A percentile compares a stretch with the other conserved stretches of the same genome.
phyloP scores from a whole-genome alignment of 2,113 vertebrate genomes.

The Paradoxurus hermaphroditus region DNA sequence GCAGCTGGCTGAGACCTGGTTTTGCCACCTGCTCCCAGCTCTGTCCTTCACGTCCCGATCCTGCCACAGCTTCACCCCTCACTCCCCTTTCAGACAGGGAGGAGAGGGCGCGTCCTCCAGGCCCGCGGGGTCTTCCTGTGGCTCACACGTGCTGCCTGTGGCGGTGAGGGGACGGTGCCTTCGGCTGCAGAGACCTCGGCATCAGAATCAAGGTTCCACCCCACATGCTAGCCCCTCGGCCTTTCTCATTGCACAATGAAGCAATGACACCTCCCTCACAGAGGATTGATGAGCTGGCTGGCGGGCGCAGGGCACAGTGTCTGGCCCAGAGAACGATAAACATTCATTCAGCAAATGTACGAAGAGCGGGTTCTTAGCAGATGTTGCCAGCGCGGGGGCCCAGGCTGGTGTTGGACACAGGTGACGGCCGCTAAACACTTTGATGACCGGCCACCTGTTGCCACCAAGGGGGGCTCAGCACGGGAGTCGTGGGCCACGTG shows the following conservation, averaged over 20 bases:
- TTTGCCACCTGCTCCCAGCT: neutral
- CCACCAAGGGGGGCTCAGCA: neutral
- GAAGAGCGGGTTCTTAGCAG: neutral
- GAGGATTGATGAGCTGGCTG: neutral
- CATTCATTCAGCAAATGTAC: neutral
- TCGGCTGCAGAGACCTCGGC: neutral
- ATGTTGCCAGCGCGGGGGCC: neutral
- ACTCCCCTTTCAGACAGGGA: neutral
- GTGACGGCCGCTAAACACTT: neutral
- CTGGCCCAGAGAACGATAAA: neutral
- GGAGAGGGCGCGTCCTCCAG: neutral
- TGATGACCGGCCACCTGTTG: neutral
- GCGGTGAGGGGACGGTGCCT: accelerated
- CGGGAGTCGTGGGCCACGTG: neutral
- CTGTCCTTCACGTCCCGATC: neutral
- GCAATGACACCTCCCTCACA: neutral
- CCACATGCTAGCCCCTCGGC: neutral
- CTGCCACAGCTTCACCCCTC: neutral
- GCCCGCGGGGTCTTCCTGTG: neutral
- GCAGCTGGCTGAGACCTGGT: neutral
- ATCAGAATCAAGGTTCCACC: neutral
- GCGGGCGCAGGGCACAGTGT: neutral
- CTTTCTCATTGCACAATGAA: neutral
- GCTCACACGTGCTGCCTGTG: neutral
- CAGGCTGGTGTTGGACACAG: no score